Percentiles rank a stretch among this genome's conserved stretches.
Evolutionary conservation across 2,888 invertebrate species (phyloP).

Genomic region (Cheilosia impressa): DNA sequence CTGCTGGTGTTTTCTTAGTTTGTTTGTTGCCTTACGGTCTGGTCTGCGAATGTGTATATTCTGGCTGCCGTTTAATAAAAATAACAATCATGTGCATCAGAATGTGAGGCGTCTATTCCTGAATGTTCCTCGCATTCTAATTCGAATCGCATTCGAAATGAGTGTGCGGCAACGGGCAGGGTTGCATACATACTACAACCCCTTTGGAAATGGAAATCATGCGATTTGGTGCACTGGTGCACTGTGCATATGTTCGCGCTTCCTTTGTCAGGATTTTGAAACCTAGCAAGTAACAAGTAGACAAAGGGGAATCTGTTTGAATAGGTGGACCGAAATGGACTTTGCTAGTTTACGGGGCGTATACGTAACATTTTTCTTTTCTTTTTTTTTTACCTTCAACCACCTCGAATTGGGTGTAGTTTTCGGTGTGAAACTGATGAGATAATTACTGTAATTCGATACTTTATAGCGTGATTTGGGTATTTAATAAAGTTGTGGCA

Average conservation of each 20-base stretch:
- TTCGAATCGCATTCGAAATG: conserved; percentile 28
- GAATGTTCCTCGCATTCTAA: conserved; percentile 53
- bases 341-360: background rate
- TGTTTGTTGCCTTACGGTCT: background rate
- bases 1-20: conserved; percentile 34
- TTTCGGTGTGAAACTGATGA: background rate
- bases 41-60: conserved; percentile 1
- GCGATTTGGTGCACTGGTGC: conserved; percentile 17
- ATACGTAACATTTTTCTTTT: background rate
- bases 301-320: background rate
- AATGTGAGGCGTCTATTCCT: conserved; percentile 20
- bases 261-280: conserved; percentile 22
- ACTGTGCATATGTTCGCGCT: conserved; percentile 13
- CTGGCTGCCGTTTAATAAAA: conserved; percentile 54
- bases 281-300: conserved; percentile 32
- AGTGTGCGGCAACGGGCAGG: conserved; percentile 35
- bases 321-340: background rate
- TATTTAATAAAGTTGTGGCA: conserved; percentile 42
- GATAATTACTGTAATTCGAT: conserved; percentile 46
- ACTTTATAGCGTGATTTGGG: conserved; percentile 6
- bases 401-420: background rate
- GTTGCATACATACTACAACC: background rate
- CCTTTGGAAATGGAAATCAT: conserved; percentile 25
- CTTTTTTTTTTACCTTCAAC: background rate
- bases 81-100: conserved; percentile 38